Percentiles rank a stretch among this genome's conserved stretches.
These are phyloP conservation scores for Hoplias malabaricus DNA, from an alignment of 2,113 vertebrate genomes.

Conservation along the genomic window DNA sequence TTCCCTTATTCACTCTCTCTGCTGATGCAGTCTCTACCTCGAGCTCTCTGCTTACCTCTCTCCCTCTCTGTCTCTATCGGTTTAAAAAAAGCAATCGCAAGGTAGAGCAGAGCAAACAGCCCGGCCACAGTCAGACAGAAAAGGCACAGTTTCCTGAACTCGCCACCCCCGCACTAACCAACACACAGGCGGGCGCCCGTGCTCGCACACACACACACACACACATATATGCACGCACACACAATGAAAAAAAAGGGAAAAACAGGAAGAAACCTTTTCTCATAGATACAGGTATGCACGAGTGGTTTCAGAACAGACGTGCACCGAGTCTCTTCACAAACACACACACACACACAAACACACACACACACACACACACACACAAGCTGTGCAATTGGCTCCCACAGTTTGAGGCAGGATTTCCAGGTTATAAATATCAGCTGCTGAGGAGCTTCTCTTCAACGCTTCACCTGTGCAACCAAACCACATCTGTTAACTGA, in stretches of 20 bases:
- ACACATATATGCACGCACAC: background rate
- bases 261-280: conserved; percentile 28
- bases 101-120: conserved; percentile 16
- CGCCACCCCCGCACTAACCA: background rate
- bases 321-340: background rate
- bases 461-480: conserved; percentile 21
- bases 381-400: conserved; percentile 3
- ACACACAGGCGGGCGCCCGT: background rate
- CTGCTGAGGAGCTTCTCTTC: conserved; percentile 39
- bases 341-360: conserved; percentile 11
- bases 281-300: conserved; percentile 28
- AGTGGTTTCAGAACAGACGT: conserved; percentile 15
- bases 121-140: conserved; percentile 4
- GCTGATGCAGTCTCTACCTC: background rate
- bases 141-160: conserved; percentile 41
- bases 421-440: conserved; percentile 57
- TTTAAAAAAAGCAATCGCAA: conserved; percentile 32
- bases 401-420: conserved; percentile 44
- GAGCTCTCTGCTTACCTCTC: background rate
- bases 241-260: conserved; percentile 35
- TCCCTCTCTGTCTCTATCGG: conserved; percentile 6
- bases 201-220: background rate
- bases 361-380: background rate
- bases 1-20: background rate
- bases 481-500: conserved; percentile 24